These are phyloP conservation scores for Eospalax fontanierii DNA, from an alignment of 2,797 vertebrate genomes.

Conservation along the genomic window DNA sequence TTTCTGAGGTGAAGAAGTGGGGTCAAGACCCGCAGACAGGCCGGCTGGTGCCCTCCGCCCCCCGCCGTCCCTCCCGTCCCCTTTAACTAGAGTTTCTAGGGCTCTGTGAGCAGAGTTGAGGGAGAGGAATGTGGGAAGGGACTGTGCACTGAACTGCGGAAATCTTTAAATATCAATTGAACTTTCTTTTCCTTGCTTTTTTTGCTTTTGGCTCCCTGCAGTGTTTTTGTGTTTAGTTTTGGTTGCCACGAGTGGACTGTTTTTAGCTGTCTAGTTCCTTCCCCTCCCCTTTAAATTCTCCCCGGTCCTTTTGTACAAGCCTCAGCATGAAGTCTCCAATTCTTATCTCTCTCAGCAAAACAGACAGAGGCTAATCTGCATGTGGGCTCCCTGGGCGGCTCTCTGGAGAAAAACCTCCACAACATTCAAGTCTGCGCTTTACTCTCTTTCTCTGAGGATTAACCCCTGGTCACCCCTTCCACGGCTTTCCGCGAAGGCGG, in stretches of 20 bases:
- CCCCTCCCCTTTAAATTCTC: constrained; percentile 68
- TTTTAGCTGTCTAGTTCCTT: constrained; percentile 78
- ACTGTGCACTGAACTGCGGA: constrained; percentile 50
- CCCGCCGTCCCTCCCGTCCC: background rate
- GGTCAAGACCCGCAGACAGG: background rate
- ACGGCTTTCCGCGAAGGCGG: background rate
- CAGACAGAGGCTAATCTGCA: constrained; percentile 57
- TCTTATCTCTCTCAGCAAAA: constrained; percentile 83
- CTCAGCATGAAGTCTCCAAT: constrained; percentile 71
- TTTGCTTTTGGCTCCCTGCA: constrained; percentile 67
- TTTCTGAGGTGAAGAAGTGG: background rate
- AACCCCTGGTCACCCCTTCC: constrained; percentile 16
- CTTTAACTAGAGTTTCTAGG: constrained; percentile 18
- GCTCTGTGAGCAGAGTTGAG: background rate
- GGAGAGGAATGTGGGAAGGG: constrained; percentile 32
- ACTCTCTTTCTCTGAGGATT: constrained; percentile 13
- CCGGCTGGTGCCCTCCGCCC: fast-evolving
- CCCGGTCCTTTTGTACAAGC: constrained; percentile 71
- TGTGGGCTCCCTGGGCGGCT: constrained; percentile 60
- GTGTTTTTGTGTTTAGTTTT: constrained; percentile 85
- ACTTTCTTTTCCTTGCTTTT: constrained; percentile 18
- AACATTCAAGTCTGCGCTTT: constrained; percentile 21
- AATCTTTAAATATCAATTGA: constrained; percentile 78
- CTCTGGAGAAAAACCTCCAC: constrained; percentile 46
- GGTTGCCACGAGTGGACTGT: constrained; percentile 84